Percentiles rank a stretch among this genome's conserved stretches.
Conservation (phyloP, 2,888 invertebrate species). For the Pseudococcus longispinus region DNA sequence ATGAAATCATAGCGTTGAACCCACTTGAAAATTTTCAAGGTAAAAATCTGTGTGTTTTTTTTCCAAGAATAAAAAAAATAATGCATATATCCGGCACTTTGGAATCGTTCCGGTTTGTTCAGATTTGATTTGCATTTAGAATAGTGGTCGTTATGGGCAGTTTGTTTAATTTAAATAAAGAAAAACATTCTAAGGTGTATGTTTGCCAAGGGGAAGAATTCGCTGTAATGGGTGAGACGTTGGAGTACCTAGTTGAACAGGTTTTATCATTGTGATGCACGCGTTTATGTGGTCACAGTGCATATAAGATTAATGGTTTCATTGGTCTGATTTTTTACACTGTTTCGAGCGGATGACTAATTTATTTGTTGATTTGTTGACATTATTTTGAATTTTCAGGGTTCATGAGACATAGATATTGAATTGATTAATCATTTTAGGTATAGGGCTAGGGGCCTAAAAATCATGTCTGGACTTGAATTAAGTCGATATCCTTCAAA, state of each 20-base stretch:
- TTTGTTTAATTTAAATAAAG: neutral
- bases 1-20: slow-evolving; percentile 32
- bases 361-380: no score
- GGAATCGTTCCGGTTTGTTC: slow-evolving; percentile 26
- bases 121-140: neutral
- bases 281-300: neutral
- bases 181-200: neutral
- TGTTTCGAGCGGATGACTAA: neutral
- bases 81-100: slow-evolving; percentile 21
- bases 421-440: no score
- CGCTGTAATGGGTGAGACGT: neutral
- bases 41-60: neutral
- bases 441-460: no score
- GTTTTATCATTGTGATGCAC: neutral
- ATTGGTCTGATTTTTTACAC: neutral
- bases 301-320: neutral
- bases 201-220: neutral
- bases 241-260: neutral
- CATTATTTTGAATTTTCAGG: no score
- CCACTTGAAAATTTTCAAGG: slow-evolving; percentile 32
- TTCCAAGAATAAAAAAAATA: slow-evolving; percentile 17
- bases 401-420: no score
- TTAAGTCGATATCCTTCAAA: no score
- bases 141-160: neutral
- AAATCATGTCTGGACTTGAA: no score